phyloP scores from a whole-genome alignment of 2,797 vertebrate genomes.

The Phrynocephalus forsythii region DNA sequence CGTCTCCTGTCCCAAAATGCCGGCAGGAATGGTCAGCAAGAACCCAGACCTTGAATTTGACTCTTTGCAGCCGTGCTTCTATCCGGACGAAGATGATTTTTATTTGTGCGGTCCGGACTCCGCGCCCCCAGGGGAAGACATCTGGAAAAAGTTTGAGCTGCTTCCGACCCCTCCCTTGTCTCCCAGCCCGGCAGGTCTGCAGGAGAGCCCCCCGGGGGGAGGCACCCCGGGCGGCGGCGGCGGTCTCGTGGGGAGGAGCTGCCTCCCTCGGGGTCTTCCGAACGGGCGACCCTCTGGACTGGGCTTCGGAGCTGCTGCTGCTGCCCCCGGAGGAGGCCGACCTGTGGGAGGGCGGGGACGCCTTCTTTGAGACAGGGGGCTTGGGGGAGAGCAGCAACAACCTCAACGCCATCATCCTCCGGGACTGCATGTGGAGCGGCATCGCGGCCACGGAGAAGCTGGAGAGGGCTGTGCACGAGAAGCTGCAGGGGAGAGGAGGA shows the following conservation, averaged over 20 bases:
- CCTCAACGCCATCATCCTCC: constrained; percentile 93
- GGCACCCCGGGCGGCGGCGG: constrained; percentile 40
- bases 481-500: constrained; percentile 83
- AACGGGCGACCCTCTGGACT: constrained; percentile 85
- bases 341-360: constrained; percentile 79
- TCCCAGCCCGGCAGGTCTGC: constrained; percentile 90
- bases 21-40: constrained; percentile 88
- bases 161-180: constrained; percentile 94
- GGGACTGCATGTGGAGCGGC: constrained; percentile 99
- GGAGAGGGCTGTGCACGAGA: constrained; percentile 92
- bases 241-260: constrained; percentile 63
- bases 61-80: constrained; percentile 97
- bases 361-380: constrained; percentile 81
- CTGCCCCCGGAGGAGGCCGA: constrained; percentile 89
- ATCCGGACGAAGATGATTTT: constrained; percentile 98
- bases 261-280: constrained; percentile 79
- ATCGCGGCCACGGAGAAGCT: constrained; percentile 96
- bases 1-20: constrained; percentile 81
- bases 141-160: constrained; percentile 99
- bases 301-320: constrained; percentile 91
- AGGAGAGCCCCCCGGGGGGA: constrained; percentile 82
- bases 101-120: constrained; percentile 95
- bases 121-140: constrained; percentile 97
- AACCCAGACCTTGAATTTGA: constrained; percentile 97
- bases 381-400: constrained; percentile 79